These are phyloP conservation scores for Myotis planiceps DNA, from an alignment of 2,797 vertebrate genomes.

Conservation along the genomic window DNA sequence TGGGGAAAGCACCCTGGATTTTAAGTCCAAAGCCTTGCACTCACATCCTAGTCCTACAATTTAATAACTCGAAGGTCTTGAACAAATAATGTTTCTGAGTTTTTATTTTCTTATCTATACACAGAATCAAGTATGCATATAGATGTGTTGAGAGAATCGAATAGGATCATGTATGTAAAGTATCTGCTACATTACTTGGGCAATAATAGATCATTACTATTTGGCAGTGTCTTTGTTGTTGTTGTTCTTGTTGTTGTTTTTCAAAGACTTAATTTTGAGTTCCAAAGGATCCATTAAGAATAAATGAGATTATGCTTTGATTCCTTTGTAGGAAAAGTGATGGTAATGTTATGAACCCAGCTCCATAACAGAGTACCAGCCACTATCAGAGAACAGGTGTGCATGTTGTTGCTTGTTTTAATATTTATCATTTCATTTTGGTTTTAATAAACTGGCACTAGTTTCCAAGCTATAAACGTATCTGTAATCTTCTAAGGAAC, in stretches of 20 bases:
- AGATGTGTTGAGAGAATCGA: not conserved
- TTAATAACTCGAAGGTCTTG: not conserved
- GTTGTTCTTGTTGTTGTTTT: constrained; percentile 6
- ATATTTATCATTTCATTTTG: not conserved
- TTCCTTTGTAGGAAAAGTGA: not conserved
- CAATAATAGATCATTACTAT: not conserved
- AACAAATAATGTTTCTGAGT: not conserved
- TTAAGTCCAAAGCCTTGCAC: not conserved
- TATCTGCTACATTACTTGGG: not conserved
- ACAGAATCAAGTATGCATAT: not conserved
- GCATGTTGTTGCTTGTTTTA: not conserved
- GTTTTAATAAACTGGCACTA: not conserved
- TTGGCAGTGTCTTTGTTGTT: not conserved
- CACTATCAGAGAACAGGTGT: no score
- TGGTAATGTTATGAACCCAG: no score
- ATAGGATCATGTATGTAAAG: not conserved
- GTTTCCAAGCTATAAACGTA: not conserved
- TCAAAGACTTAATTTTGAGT: not conserved
- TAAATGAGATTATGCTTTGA: not conserved
- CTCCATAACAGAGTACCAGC: no score
- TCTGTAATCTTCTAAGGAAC: not conserved
- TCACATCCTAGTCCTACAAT: not conserved
- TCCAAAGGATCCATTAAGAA: not conserved
- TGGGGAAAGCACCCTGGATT: not conserved
- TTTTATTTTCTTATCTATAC: not conserved